Base-by-base conservation (phyloP, 2,888 invertebrate genomes). In the Nomada fucata region DNA sequence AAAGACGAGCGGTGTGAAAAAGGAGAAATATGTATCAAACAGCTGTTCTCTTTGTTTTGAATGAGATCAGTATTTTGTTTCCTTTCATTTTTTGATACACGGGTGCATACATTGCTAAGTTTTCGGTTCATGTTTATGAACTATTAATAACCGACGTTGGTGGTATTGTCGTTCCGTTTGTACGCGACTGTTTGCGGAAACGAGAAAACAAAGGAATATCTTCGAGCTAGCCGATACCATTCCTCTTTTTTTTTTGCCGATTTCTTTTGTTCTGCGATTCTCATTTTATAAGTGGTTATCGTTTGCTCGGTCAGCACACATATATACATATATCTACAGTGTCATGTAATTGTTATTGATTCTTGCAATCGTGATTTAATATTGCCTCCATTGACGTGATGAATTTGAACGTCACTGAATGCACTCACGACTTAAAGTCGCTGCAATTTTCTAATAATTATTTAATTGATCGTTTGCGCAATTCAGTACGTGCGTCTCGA, bases 21-120 rank as follows among this genome's bases (percentile, higher is more conserved):
- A 20, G 53, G 36, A 7, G 36, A 36, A 53, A 18, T 50, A 11
- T n/a, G 20, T 13, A 13, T 44, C 67, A 29, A 80, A 68, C 80
- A 75, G 82, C 80, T 80, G 75, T 76, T 82, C 44, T 42, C 80
- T 75, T 82, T 82, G 82, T 82, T 82, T 82, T 82, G 63, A 76
- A 82, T 42, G 23, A 64, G 42, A 7, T 20, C 68, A 63, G 53
- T 15, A 29, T 42, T 47, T 68, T 68, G 36, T 53, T 20, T 42
- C 36, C 36, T 36, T 36, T 36, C 5, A 36, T 36, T 36, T 36
- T 36, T 7, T 36, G 7, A 7, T 36, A 36, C 7, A 10, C 55
- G 10, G 20, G 26, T 52, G 50, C 36, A 44, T 52, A 63, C 47
- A 18, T 36, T 52, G 59, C 36, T 0, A 1, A 36, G 60, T 65